Evolutionary conservation across 1,140 invertebrate genomes (phyloP), one percentile per base, ranked within the genome.

Genomic region (Calephelis virginiensis): DNA sequence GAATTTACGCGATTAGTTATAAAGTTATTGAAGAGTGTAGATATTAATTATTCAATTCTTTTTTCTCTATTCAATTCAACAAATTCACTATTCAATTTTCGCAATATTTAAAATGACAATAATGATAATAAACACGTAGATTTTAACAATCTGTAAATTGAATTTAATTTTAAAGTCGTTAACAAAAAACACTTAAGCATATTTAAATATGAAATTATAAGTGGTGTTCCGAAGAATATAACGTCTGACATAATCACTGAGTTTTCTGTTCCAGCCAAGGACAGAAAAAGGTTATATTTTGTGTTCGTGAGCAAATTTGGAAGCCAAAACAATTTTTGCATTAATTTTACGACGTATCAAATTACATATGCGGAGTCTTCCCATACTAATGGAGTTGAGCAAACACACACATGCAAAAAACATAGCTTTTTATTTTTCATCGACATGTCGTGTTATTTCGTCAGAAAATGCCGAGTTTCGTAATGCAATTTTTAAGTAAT

Each of bases 271-370:
- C 49, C 13, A 50, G 17, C 17, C 50, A 56, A 56, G 50, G 28
- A 56, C 50, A 56, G 10, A 28, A 28, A 53, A 56, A 56, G 50
- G 50, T 56, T 56, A 9, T 28, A 28, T 37, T 53, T 53, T 53
- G 11, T 53, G 50, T 53, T 53, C 50, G 50, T 53, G 50, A 53
- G 10, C 17, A 8, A 53, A 17, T 53, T 53, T 53, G 50, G 50
- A 53, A 50, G 49, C 13, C 13, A 50, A 50, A 56, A 56, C 9
- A 56, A 28, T 56, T 53, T 56, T 56, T 28, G 14, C 50, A 37
- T 37, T 56, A 56, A 56, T 56, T 56, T 56, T 56, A 56, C 17
- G 50, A 56, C 10, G 50, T 28, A 17, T 56, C 50, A 37, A 56
- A 56, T 56, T 56, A 56, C 50, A 56, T 17, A 56, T 56, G 14